phyloP scores from a whole-genome alignment of 2,888 invertebrate genomes.

The Dione vanillae region DNA sequence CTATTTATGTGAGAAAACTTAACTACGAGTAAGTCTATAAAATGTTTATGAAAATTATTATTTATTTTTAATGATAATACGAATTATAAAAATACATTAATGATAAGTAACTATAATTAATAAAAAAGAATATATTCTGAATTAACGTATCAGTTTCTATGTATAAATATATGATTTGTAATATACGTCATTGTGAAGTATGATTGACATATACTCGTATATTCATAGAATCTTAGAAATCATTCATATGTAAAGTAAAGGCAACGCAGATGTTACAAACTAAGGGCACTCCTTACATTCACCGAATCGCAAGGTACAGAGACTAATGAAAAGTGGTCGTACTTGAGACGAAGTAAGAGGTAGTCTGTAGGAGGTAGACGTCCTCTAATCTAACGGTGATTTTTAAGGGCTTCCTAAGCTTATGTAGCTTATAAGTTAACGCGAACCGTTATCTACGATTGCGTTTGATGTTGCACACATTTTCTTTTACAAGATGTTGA shows the following conservation, averaged over 20 bases:
- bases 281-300: conserved; percentile 32
- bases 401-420: conserved; percentile 37
- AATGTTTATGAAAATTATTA: conserved; percentile 19
- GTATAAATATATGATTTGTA: background rate
- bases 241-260: background rate
- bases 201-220: background rate
- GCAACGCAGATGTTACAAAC: conserved; percentile 16
- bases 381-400: conserved; percentile 55
- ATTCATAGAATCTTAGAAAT: conserved; percentile 12
- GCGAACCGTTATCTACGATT: background rate
- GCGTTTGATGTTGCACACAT: background rate
- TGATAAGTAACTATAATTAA: background rate
- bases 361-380: conserved; percentile 61
- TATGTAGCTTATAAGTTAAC: conserved; percentile 11
- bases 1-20: conserved; percentile 44
- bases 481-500: no score
- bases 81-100: background rate
- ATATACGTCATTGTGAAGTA: background rate
- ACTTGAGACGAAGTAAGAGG: conserved; percentile 59
- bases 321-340: conserved; percentile 49
- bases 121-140: background rate
- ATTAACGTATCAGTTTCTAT: background rate
- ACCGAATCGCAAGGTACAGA: conserved; percentile 34
- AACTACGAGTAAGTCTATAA: no score
- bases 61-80: background rate